A percentile compares a stretch with the other conserved stretches of the same genome.
These are phyloP conservation scores for Ammodytes dubius DNA, from an alignment of 2,113 vertebrate genomes.

Conservation along the genomic window DNA sequence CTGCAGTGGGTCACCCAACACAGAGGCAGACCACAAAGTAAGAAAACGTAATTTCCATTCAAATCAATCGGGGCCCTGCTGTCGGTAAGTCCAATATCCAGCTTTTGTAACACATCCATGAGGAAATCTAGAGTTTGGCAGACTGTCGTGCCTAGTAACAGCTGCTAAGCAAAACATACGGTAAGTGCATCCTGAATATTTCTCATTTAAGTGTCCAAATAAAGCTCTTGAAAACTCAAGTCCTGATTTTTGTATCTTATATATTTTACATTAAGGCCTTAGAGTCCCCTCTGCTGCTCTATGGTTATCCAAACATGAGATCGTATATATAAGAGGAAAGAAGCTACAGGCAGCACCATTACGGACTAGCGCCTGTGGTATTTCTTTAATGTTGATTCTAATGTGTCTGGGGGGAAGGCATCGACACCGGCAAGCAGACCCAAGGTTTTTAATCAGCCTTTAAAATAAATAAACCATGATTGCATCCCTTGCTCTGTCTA, in stretches of 20 bases:
- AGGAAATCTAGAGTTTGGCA: not conserved
- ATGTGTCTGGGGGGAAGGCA: conserved; percentile 26
- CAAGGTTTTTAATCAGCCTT: conserved; percentile 60
- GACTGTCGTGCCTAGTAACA: not conserved
- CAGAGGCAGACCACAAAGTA: too few relatives aligned
- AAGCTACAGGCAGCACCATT: conserved; percentile 24
- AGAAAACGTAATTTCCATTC: not conserved
- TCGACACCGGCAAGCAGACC: conserved; percentile 22
- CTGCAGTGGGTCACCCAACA: not conserved
- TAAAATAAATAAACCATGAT: conserved; percentile 65
- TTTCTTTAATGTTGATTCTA: conserved; percentile 46
- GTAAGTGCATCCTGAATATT: not conserved
- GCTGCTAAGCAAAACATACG: not conserved
- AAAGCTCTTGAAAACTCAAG: not conserved
- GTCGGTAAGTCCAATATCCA: not conserved
- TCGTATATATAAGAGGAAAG: conserved; percentile 21
- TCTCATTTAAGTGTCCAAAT: conserved; percentile 4
- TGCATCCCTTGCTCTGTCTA: conserved; percentile 36
- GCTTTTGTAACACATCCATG: not conserved
- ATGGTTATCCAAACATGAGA: conserved; percentile 28
- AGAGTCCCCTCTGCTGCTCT: conserved; percentile 10
- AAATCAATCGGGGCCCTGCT: not conserved
- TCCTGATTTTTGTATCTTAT: not conserved
- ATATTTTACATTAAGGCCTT: not conserved
- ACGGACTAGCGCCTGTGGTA: conserved; percentile 1